Evolutionary conservation across 2,888 invertebrate genomes (phyloP), one percentile per base, ranked within the genome.

Genomic region (Galeopsomyia nigrocyanea): DNA sequence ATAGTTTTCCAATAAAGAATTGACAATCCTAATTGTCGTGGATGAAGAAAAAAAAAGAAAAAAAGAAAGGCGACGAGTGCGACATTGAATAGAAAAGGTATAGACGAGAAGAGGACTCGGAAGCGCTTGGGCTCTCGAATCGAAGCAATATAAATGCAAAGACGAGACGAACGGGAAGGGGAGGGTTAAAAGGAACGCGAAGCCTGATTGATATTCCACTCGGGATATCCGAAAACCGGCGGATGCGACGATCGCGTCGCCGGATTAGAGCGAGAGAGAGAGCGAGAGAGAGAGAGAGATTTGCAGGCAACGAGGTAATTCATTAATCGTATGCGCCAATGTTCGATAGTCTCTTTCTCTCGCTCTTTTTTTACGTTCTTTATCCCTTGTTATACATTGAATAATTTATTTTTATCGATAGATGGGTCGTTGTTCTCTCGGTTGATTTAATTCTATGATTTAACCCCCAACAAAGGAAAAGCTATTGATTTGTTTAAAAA

Each of bases 151-250:
- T 82, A 82, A 81, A 82, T 82, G 82, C 82, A 82, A 82, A 82
- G 77, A 75, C 77, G 77, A 73, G 68, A 26, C 26, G 70, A 47
- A 62, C 22, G 31, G 56, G 63, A 55, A 47, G 55, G 68, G 62
- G 62, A 73, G 73, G 75, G 76, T 74, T 76, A 77, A 80, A 78
- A 79, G 61, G 58, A 51, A 39, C 51, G 39, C 6, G 46, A 22
- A 22, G 50, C 69, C 80, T 80, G 79, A 84, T 83, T 83, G 84
- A 82, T 84, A 84, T 83, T 84, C 83, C 77, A 78, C 77, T 80
- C 79, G 79, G 80, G 78, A 79, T 77, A 79, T 80, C 79, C 80
- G 79, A 81, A 81, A 83, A 80, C 78, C 77, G 75, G 77, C 73
- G 77, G 75, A 78, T 78, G 78, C 77, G 78, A 77, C 78, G 77